Base-by-base conservation (phyloP, 2,888 invertebrate species). In the Tetragonisca angustula region DNA sequence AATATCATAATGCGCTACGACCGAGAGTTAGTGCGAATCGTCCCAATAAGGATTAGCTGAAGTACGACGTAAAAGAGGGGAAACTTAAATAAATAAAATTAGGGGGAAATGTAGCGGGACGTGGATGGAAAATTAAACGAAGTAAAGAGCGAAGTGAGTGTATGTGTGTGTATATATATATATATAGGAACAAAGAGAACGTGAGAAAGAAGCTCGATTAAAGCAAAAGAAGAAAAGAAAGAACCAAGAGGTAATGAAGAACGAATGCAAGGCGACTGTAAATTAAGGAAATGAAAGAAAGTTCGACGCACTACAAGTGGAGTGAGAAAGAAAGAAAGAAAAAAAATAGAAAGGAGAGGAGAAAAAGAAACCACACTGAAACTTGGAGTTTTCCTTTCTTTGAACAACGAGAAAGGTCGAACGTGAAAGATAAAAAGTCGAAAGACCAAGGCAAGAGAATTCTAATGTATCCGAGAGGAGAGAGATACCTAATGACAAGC, bases 141-240 rank as follows among this genome's bases (percentile, higher is more conserved):
- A 62, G 62, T 27, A 32, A 36, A 56, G 56, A 56, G 27, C 21
- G 50, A 73, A 73, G 50, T 32, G 62, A 50, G 62, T 17, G 27
- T 50, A 50, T 27, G 62, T 43, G 9, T 36, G 36, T 43, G 9
- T 43, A 1, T 43, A 0, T 43, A 43, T 32, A 73, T 43, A 1
- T 43, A 0, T 43, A 43, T 32, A 73, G 43, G 59, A 62, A 52
- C 56, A n/a, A 49, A 56, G 72, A 36, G 72, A 56, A 32, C 72
- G 17, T 27, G 50, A 21, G 21, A 50, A 49, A 24, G 49, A 61
- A 50, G 49, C 49, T 72, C 61, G 49, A 61, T 21, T 15, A 49
- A 49, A 61, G 21, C 21, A 4, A 62, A 50, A 24, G 6, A 50
- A n/a, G 0, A 6, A 21, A 21, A 17, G 17, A 32, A 32, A 36